Evolutionary conservation across 2,797 vertebrate genomes (phyloP), one percentile per base, ranked within the genome.

Genomic region (Phyllotis vaccarum): DNA sequence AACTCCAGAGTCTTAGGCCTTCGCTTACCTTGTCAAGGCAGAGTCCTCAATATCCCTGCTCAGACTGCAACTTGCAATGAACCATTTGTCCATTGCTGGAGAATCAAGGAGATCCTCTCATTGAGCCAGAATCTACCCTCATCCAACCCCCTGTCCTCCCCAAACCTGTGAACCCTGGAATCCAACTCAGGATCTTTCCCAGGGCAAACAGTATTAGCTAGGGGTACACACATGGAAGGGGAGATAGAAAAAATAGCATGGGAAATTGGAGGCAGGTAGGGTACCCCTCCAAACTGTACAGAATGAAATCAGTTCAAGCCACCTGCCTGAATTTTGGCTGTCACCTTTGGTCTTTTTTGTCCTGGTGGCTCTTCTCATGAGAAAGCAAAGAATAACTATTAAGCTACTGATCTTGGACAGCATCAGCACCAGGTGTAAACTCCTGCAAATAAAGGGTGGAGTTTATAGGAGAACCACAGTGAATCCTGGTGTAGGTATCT

Each of bases 1-100:
- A 70, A 49, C 37, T 40, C 46, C n/a, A 54, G 9, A 62, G 58
- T 89, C 52, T 92, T 64, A 37, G n/a, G 56, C n/a, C 64, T 52
- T 64, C 2, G 16, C 49, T 64, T 64, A 37, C 56, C 16, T 68
- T 86, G 56, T 5, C 64, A 40, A 79, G 60, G 58, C 66, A 58
- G 79, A 64, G 29, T 16, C 66, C 76, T 76, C 29, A 2, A 29
- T 52, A 37, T 46, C 12, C 12, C 37, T 72, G 58, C 21, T 64
- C 46, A 27, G 91, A 97, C 95, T 70, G 78, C 95, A 96, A 94
- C 94, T 96, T 56, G 89, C 85, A 81, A 95, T 95, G 97, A 96
- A 96, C 96, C 94, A 92, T 89, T 96, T 96, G 96, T 97, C 94
- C 90, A 86, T 91, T 95, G 93, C 92, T 94, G 79, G 90, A 75